A percentile compares a stretch with the other conserved stretches of the same genome.
Evolutionary conservation across 1,140 invertebrate species (phyloP).

Genomic region (Nasonia giraulti): DNA sequence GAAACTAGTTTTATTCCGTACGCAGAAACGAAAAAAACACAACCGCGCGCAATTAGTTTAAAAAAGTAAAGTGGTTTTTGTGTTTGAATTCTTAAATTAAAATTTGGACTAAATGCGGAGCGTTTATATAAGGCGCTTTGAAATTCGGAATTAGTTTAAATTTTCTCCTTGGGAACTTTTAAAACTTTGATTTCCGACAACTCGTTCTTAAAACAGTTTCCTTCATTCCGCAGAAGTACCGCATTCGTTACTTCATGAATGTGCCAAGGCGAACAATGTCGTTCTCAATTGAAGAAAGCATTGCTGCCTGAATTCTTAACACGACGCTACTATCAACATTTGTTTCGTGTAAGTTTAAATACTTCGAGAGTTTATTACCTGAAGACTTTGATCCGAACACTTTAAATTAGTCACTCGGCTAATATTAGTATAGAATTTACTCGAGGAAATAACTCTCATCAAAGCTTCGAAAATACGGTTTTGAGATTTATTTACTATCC

Average conservation of each 20-base stretch:
- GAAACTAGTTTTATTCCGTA: constrained; percentile 6
- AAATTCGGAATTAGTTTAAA: not conserved
- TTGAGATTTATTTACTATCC: not conserved
- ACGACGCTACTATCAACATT: not conserved
- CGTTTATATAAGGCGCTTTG: not conserved
- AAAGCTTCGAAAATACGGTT: too few relatives aligned
- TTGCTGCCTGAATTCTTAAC: constrained; percentile 24
- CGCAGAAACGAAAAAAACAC: not conserved
- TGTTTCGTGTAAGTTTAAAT: too few relatives aligned
- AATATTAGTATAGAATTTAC: too few relatives aligned
- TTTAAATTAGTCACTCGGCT: too few relatives aligned
- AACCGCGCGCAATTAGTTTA: constrained; percentile 18
- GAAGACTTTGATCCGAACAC: too few relatives aligned
- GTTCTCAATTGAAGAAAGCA: constrained; percentile 4
- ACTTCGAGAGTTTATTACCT: too few relatives aligned
- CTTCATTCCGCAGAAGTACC: not conserved
- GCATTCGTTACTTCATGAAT: constrained; percentile 15
- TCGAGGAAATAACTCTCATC: too few relatives aligned
- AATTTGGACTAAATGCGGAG: not conserved
- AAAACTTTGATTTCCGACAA: not conserved
- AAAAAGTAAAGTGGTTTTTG: constrained; percentile 4
- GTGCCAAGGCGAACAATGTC: not conserved
- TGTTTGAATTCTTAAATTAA: not conserved
- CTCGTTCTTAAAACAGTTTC: constrained; percentile 7
- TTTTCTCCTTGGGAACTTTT: not conserved